Evolutionary conservation across 2,113 vertebrate genomes (phyloP), one percentile per base, ranked within the genome.

Genomic region (Toxotes jaculatrix): DNA sequence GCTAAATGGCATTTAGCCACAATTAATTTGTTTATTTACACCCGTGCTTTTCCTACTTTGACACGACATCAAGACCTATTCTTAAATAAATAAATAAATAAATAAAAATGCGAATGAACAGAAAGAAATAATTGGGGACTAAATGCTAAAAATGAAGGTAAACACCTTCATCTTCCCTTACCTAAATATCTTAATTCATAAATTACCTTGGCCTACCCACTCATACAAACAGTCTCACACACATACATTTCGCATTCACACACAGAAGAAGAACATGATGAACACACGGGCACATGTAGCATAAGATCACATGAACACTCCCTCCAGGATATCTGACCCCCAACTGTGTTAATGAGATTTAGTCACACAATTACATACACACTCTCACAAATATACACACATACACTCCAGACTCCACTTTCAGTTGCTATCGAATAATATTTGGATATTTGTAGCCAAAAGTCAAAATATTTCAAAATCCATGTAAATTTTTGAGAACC

Each of bases 281-380:
- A 2, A 17, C 19, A 49, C 8, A 51, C 23, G 40, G 78, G 76
- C 55, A 76, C 51, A 61, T 32, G 49, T 51, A 21, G 42, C 40
- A 47, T 67, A 70, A 74, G 60, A 83, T 84, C 77, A 60, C 36
- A 73, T 71, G 31, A 66, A 60, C 61, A 71, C 62, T 84, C 73
- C 47, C 45, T 60, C 36, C 74, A 68, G 82, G 72, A 74, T 71
- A 56, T 61, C 51, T 45, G 67, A 81, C 70, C 51, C 63, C 85
- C 64, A 40, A 65, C 74, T 79, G 76, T 63, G 71, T 51, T 89
- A 74, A 89, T 87, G 45, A 21, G 79, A 91, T 91, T 87, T 87
- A 51, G 53, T 47, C 13, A 59, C 21, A 56, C 23, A 4, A 27
- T 45, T 74, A 69, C 31, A 56, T n/a, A 64, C 23, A 72, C 40